These are phyloP conservation scores for Nothocercus nigrocapillus DNA, from an alignment of 2,113 vertebrate genomes.

Conservation along the genomic window DNA sequence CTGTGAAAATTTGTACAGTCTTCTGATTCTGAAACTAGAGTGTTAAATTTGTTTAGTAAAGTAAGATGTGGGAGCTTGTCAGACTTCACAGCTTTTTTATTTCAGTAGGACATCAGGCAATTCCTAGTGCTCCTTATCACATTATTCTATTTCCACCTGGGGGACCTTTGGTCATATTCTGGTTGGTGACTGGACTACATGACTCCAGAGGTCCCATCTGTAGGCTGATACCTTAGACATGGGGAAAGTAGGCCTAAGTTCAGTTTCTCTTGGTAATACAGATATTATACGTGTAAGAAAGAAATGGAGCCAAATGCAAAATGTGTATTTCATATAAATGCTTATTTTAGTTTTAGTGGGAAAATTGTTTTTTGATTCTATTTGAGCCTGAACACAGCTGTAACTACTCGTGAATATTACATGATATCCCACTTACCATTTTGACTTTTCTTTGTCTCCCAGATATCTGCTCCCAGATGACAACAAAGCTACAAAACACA, in stretches of 20 bases:
- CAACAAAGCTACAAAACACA: conserved; percentile 95
- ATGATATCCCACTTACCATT: background rate
- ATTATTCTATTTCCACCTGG: background rate
- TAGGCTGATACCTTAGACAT: background rate
- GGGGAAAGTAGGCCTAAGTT: background rate
- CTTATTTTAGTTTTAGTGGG: background rate
- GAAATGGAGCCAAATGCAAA: background rate
- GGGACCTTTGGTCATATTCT: background rate
- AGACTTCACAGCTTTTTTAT: background rate
- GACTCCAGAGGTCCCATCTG: background rate
- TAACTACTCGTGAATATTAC: background rate
- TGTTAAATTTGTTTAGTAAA: background rate
- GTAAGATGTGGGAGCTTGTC: background rate
- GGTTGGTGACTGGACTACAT: background rate
- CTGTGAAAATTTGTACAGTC: background rate
- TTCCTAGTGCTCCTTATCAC: background rate
- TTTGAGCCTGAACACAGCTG: background rate
- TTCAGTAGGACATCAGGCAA: background rate
- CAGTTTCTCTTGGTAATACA: background rate
- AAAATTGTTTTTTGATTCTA: background rate
- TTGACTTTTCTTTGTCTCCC: background rate
- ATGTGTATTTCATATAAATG: background rate
- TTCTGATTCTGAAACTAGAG: background rate
- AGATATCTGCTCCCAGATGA: conserved; percentile 96
- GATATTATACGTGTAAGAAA: background rate